phyloP scores from a whole-genome alignment of 2,113 vertebrate genomes.

The Myocastor coypus region DNA sequence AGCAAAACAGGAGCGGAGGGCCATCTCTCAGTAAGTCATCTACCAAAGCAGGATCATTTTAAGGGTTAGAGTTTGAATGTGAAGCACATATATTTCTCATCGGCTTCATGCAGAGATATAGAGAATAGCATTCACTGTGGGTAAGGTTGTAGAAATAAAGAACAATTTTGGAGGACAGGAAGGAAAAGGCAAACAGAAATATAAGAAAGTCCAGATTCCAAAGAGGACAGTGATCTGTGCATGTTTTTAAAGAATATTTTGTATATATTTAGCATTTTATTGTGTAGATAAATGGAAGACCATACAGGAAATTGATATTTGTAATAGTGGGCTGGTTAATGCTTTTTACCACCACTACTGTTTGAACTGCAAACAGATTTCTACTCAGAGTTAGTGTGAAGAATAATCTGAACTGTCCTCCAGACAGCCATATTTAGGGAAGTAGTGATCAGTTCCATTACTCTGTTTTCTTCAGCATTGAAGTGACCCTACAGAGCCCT shows the following conservation, averaged over 20 bases:
- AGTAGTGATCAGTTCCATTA: slow-evolving; percentile 80
- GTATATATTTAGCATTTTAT: slow-evolving; percentile 91
- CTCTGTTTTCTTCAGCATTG: slow-evolving; percentile 84
- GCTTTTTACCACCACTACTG: slow-evolving; percentile 91
- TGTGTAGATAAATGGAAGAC: slow-evolving; percentile 89
- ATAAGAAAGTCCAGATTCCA: slow-evolving; percentile 87
- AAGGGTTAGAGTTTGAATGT: slow-evolving; percentile 90
- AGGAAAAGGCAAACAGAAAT: slow-evolving; percentile 74
- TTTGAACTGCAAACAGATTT: slow-evolving; percentile 90
- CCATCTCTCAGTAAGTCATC: slow-evolving; percentile 88
- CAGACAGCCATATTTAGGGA: slow-evolving; percentile 86
- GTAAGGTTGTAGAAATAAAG: slow-evolving; percentile 84
- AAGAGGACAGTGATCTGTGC: slow-evolving; percentile 87
- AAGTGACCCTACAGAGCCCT: slow-evolving; percentile 82
- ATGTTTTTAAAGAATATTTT: slow-evolving; percentile 89
- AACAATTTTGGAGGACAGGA: slow-evolving; percentile 77
- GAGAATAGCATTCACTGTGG: slow-evolving; percentile 86
- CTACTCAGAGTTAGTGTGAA: slow-evolving; percentile 89
- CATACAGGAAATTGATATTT: slow-evolving; percentile 91
- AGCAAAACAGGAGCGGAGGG: slow-evolving; percentile 38
- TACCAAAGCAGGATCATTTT: slow-evolving; percentile 90
- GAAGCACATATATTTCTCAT: slow-evolving; percentile 89
- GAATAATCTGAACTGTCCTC: slow-evolving; percentile 87
- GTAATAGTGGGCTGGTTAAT: slow-evolving; percentile 93
- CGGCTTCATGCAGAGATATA: slow-evolving; percentile 88